These are phyloP conservation scores for Tineola bisselliella DNA, from an alignment of 2,888 invertebrate species.

Conservation along the genomic window DNA sequence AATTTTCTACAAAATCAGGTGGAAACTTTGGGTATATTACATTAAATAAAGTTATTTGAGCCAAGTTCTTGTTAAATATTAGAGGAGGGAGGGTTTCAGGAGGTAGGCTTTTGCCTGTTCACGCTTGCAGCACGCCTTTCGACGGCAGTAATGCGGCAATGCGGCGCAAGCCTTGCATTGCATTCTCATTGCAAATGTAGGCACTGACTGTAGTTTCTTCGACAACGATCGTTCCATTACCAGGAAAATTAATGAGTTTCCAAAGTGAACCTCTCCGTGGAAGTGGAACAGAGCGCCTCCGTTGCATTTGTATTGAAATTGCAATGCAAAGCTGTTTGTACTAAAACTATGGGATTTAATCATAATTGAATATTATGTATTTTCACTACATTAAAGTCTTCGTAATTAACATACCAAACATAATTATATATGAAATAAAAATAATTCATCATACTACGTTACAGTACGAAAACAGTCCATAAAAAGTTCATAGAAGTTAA, in stretches of 20 bases:
- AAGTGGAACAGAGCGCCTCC: background rate
- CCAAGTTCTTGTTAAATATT: conserved; percentile 9
- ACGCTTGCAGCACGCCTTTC: conserved; percentile 6
- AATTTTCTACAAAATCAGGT: background rate
- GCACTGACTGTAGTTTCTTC: conserved; percentile 13
- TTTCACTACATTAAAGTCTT: no score
- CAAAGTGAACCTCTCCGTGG: conserved; percentile 9
- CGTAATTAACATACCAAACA: no score
- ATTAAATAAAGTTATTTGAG: conserved; percentile 5
- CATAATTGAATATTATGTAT: background rate
- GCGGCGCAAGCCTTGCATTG: conserved; percentile 8
- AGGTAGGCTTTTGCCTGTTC: conserved; percentile 9
- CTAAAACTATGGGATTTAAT: background rate
- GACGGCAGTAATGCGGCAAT: conserved; percentile 11
- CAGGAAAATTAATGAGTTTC: conserved; percentile 14
- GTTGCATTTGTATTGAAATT: background rate
- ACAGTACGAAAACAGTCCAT: background rate
- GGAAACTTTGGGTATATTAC: background rate
- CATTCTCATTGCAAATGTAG: conserved; percentile 6
- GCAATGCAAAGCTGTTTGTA: background rate
- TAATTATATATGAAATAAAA: no score
- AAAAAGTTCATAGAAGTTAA: background rate
- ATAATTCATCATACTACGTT: no score
- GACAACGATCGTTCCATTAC: conserved; percentile 14
- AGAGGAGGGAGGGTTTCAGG: background rate